Base-by-base conservation (phyloP, 2,797 vertebrate species). In the Malurus splendens region DNA sequence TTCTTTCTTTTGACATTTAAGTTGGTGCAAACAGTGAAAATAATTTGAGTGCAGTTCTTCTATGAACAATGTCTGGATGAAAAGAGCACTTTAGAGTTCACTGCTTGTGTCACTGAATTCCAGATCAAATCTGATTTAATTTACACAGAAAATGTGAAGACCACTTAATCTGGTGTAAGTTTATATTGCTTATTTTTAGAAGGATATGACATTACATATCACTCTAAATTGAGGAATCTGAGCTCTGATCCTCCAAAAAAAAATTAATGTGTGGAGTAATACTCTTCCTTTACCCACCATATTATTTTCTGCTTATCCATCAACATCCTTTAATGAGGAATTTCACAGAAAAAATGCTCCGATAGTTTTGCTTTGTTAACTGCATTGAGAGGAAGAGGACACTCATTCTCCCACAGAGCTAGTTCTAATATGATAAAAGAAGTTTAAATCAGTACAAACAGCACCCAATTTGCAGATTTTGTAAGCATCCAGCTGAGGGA, bases 51-150 rank as follows among this genome's bases (percentile, higher is more conserved):
- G 36, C 65, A 52, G 30, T 7, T 89, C 39, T 84, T 64, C n/a
- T 76, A 51, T 83, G 67, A 89, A 45, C 32, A 60, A 57, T 10
- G 5, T 74, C 65, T 85, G 56, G 41, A 66, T 85, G 59, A 93
- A 93, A 90, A 93, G 60, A 82, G 38, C 48, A 30, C 90, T 93
- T 85, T 42, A 67, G 60, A 76, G 68, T 81, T 85, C 81, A 77
- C 38, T 64, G 66, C 61, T 90, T 83, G 44, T 90, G 86, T 89
- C 79, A 89, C 48, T 84, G 74, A 91, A 84, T 91, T 90, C 38
- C 72, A 88, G 60, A 79, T 85, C 70, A 78, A 44, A 57, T 84
- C 56, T 92, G 28, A 83, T 80, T 51, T 73, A 87, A 87, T 91
- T 82, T 84, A 45, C 50, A 59, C 67, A 87, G 71, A 82, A 82